Evolutionary conservation across 2,113 vertebrate genomes (phyloP).

Genomic region (Heloderma charlesbogerti): DNA sequence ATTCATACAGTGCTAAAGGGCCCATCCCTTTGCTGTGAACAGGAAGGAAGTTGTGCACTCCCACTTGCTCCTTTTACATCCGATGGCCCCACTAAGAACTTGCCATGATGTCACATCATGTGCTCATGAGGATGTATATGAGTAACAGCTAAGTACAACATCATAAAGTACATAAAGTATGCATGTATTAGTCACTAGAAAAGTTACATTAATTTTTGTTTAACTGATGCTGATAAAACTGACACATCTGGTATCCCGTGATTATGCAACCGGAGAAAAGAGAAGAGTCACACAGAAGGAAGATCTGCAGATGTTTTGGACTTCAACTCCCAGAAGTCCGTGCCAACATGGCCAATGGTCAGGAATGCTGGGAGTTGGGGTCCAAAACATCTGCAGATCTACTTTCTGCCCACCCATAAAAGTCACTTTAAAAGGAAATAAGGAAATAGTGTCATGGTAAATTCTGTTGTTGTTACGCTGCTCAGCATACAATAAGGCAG

Average conservation of each 20-base stretch:
- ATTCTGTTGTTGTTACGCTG: too few species aligned
- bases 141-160: neutral
- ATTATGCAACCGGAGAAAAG: neutral
- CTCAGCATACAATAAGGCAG: too few species aligned
- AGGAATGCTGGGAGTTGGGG: too few species aligned
- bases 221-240: neutral
- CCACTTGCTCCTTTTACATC: neutral
- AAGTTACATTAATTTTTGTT: neutral
- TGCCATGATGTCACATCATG: neutral
- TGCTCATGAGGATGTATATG: too few species aligned
- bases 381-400: too few species aligned
- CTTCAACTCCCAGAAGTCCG: too few species aligned
- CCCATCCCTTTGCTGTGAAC: neutral
- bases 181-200: neutral
- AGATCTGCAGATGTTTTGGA: too few species aligned
- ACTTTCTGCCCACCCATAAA: too few species aligned
- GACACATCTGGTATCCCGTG: neutral
- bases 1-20: neutral
- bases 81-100: neutral
- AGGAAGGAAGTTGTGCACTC: neutral
- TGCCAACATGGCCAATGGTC: too few species aligned
- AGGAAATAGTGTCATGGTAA: too few species aligned
- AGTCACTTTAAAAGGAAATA: too few species aligned
- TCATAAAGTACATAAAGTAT: neutral
- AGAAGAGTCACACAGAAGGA: neutral